Base-by-base conservation (phyloP, 1,140 invertebrate species). In the Hyles vespertilio region DNA sequence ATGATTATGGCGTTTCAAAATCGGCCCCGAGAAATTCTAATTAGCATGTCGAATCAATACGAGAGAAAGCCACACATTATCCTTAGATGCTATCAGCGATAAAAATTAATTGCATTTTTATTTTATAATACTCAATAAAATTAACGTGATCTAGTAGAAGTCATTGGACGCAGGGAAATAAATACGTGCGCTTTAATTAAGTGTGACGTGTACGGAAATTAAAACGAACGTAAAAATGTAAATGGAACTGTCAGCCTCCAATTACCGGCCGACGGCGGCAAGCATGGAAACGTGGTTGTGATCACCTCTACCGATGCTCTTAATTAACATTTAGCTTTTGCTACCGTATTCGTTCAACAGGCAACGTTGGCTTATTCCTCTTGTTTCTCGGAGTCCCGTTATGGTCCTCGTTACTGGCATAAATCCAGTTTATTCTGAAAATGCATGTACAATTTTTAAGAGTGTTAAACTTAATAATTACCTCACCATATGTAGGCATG, bases 291-390 rank as follows among this genome's bases (percentile, higher is more conserved):
- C 69, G 61, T 67, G 62, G 69, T 61, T 64, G 62, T 63, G 78
- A 80, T 83, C 77, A 73, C 72, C 72, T 75, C 59, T 59, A 59
- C 49, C 72, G 74, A 81, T 79, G 74, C 63, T 78, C 67, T 79
- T 84, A 83, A 83, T 87, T 85, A 84, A 85, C 65, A 77, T 84
- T 75, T 72, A 80, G 64, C 71, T 85, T 74, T 67, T 71, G 74
- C 74, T 82, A 79, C 75, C 70, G 75, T 82, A 75, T 78, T 79
- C 70, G 59, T 52, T 70, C 68, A 72, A 69, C 57, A 63, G 64
- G 72, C 69, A 71, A 68, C 67, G 72, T 74, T 66, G 66, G 65
- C 67, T 77, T 74, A 70, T 73, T 81, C 69, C 64, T 67, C 64
- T 70, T 65, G 70, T 72, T 40, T 40, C 67, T 63, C 48, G 43